Evolutionary conservation across 2,113 vertebrate species (phyloP), one percentile per base, ranked within the genome.

Genomic region (Varanus komodoensis): DNA sequence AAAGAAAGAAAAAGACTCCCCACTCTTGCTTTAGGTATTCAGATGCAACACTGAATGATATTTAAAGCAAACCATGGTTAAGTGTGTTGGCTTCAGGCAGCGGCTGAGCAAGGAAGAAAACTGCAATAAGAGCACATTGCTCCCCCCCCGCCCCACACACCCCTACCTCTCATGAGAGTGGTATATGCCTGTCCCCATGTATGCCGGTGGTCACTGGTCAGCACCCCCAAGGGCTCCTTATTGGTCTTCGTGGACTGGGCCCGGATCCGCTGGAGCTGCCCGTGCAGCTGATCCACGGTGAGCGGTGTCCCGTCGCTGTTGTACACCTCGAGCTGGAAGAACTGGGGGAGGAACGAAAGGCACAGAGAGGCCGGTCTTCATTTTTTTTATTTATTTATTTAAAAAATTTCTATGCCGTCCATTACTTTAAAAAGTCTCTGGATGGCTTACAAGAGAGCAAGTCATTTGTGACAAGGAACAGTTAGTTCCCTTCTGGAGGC

Each of bases 241-340:
- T 98, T 97, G 0, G 98, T 98, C 96, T 98, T 98, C 97, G 98
- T 98, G 11, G 98, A 98, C 95, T 97, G 97, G 57, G 97, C 95
- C 8, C 98, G 92, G 93, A 98, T 97, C 83, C 97, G 95, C 71
- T 97, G 95, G 87, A 98, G 97, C 97, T 98, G 98, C 38, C 92
- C 78, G 86, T 98, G 97, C 67, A 98, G 97, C 97, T 98, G 98
- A 90, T 97, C 97, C 94, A 98, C 97, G 0, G 98, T 98, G 95
- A 98, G 93, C 1, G 97, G 97, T 0, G 97, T 97, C 90, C 98
- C 98, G 17, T 98, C 97, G 8, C 98, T 98, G 94, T 98, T 98
- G 91, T 98, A 98, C 74, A 98, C 97, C 50, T 98, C 98, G 93
- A 98, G 92, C 96, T 98, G 97, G 92, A 98, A 98, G 94, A 98